Percentiles rank a stretch among this genome's conserved stretches.
Conservation (phyloP, 2,888 invertebrate species). For the Drosophila falleni region DNA sequence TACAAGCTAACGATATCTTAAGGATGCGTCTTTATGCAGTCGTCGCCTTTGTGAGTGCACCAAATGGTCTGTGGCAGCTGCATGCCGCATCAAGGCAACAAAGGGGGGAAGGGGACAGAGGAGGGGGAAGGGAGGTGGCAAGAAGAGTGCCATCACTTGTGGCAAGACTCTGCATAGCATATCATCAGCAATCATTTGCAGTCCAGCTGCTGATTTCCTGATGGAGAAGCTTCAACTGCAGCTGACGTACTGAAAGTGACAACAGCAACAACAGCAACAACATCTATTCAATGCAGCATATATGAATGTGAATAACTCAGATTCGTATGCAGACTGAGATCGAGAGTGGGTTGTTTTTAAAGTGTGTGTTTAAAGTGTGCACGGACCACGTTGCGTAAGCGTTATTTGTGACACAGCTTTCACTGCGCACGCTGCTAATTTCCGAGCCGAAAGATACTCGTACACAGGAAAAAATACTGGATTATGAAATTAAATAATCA, state of each 20-base stretch:
- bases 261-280: not conserved
- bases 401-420: slow-evolving; percentile 33
- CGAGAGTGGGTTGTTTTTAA: slow-evolving; percentile 8
- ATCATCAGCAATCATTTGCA: slow-evolving; percentile 51
- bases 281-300: slow-evolving; percentile 9
- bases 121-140: not conserved
- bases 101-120: not conserved
- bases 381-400: not conserved
- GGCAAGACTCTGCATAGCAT: slow-evolving; percentile 25
- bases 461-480: not conserved
- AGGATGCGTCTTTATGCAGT: slow-evolving; percentile 45
- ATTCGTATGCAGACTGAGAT: not conserved
- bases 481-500: too few species aligned
- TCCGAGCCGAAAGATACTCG: slow-evolving; percentile 27
- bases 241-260: slow-evolving; percentile 12
- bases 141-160: slow-evolving; percentile 4
- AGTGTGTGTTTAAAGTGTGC: not conserved
- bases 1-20: slow-evolving; percentile 57
- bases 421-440: slow-evolving; percentile 52
- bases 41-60: slow-evolving; percentile 30
- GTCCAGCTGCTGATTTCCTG: slow-evolving; percentile 32
- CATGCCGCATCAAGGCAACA: not conserved
- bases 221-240: slow-evolving; percentile 28
- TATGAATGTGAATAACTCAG: slow-evolving; percentile 12
- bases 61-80: slow-evolving; percentile 32